These are phyloP conservation scores for Dione juno DNA, from an alignment of 2,888 invertebrate species.

Conservation along the genomic window DNA sequence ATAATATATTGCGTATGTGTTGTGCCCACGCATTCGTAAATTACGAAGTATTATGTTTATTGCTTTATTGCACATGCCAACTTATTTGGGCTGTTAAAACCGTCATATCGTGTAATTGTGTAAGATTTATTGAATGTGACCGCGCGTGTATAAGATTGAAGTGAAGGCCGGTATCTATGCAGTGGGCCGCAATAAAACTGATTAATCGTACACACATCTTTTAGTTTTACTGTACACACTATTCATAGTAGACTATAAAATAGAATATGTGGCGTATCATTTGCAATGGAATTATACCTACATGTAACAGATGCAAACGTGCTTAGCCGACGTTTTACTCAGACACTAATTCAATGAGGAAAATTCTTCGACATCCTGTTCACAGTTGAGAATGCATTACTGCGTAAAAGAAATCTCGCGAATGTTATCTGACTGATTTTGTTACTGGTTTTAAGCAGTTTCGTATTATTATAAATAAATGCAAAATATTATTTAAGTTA, in stretches of 20 bases:
- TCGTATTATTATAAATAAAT: background rate
- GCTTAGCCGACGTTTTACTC: conserved; percentile 51
- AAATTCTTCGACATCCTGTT: conserved; percentile 73
- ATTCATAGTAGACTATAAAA: conserved; percentile 20
- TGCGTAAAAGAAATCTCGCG: conserved; percentile 43
- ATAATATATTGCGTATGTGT: conserved; percentile 1
- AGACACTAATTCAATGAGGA: conserved; percentile 62
- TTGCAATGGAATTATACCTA: conserved; percentile 36
- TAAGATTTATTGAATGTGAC: conserved; percentile 44
- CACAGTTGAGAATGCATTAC: conserved; percentile 57
- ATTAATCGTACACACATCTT: conserved; percentile 42
- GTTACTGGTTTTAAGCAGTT: background rate
- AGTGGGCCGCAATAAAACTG: conserved; percentile 39
- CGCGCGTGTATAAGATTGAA: conserved; percentile 42
- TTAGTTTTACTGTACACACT: conserved; percentile 37
- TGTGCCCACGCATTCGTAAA: conserved; percentile 37
- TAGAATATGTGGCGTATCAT: conserved; percentile 38
- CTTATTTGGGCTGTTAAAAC: conserved; percentile 46
- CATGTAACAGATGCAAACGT: conserved; percentile 40
- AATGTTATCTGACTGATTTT: conserved; percentile 5
- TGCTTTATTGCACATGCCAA: conserved; percentile 44
- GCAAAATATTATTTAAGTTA: background rate
- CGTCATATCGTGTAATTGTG: conserved; percentile 43
- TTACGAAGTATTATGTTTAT: conserved; percentile 40
- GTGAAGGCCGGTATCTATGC: conserved; percentile 46